Base-by-base conservation (phyloP, 1,140 invertebrate species). In the Magallana gigas region DNA sequence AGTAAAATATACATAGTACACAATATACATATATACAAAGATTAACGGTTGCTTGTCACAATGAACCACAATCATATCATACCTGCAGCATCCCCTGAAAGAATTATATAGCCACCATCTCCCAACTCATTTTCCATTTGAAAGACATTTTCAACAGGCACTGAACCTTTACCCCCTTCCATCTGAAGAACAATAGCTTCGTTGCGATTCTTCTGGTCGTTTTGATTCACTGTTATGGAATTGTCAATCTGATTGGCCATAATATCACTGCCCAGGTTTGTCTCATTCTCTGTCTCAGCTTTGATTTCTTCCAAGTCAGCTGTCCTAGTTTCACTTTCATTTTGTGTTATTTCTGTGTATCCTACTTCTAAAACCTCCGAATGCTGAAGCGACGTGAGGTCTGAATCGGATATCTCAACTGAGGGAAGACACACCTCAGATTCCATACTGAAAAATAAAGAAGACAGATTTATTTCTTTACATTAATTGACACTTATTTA, bases 21-120 rank as follows among this genome's bases (percentile, higher is more conserved):
- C n/a, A n/a, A n/a, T n/a, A n/a, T n/a, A n/a, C n/a, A n/a, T n/a
- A 36, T 5, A 48, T 48, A 48, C 2, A 48, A 48, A 48, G 36
- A 48, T 48, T 1, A 48, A 48, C 36, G 0, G 36, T 4, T 48
- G 2, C 36, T 48, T 48, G 36, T 48, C 36, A 5, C 36, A 48
- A 5, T 48, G 36, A 48, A 48, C 36, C 36, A 48, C 1, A 48
- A 48, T 48, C 36, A 48, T 4, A 48, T 48, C 36, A 58, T 83
- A 91, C 89, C 88, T 86, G 88, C 84, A 23, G 59, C 87, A 83
- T 85, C 89, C 36, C 85, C 85, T 8, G 90, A 88, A 18, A 91
- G 48, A 76, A 91, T 91, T 57, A 91, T 86, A 64, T 83, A 89
- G 12, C 88, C 88, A 12, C 85, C 88, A 84, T 83, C 88, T n/a